Evolutionary conservation across 2,797 vertebrate species (phyloP), one percentile per base, ranked within the genome.

Genomic region (Hydrolagus colliei): DNA sequence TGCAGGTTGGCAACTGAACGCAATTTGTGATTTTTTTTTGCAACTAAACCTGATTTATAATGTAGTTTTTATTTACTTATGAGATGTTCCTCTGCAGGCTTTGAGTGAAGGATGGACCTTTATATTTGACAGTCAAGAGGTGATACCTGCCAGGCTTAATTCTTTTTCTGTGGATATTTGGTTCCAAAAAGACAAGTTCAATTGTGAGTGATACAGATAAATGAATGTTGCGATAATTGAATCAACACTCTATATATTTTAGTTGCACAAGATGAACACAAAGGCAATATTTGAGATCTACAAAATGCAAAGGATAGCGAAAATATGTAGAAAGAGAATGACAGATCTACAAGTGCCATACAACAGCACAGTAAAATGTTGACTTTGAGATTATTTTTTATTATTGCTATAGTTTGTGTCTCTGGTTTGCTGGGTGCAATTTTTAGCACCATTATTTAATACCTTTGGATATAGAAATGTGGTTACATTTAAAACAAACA

Each of bases 11-110:
- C 22, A 63, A 12, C n/a, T 9, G 65, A 71, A 20, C 79, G 20
- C 65, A 27, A 84, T 71, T 71, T 82, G 63, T 20, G 32, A 63
- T 65, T 12, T 41, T 61, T 82, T 18, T 84, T 35, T 71, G 3
- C 79, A 84, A 67, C 10, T 20, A 84, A 71, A 71, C 32, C n/a
- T 35, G n/a, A 63, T 32, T 65, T 73, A 10, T 77, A 77, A 77
- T 77, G 16, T 62, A 77, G 10, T 82, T 82, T 68, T 68, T 82
- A 41, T 71, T 84, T 84, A 35, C 32, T 14, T 84, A 18, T 35
- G 35, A 11, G 9, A 71, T 84, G 18, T 71, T 68, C 52, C 41
- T 35, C 79, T 71, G 79, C 62, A 68, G 13, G 5, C 8, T 16
- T 65, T 63, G 63, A 62, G 20, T 71, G 52, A 71, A 18, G 20